phyloP scores from a whole-genome alignment of 2,888 invertebrate genomes.

The Pollenia amentaria region DNA sequence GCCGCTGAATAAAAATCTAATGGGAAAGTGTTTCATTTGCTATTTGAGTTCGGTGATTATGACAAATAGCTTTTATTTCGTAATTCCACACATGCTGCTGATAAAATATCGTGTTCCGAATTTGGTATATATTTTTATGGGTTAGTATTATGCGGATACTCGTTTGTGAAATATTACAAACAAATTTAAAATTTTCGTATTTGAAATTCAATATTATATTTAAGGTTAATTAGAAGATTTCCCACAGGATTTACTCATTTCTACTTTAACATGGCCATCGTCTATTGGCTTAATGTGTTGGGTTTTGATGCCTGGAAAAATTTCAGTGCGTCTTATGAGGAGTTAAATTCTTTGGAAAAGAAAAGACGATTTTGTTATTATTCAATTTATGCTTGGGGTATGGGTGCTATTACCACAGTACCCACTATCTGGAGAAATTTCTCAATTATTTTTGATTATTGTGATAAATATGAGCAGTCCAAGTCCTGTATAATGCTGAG shows the following conservation, averaged over 20 bases:
- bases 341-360: conserved; percentile 2
- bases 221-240: not conserved
- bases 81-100: conserved; percentile 35
- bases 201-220: not conserved
- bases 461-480: conserved; percentile 16
- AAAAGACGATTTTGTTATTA: conserved; percentile 37
- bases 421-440: conserved; percentile 34
- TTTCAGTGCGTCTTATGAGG: conserved; percentile 13
- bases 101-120: conserved; percentile 27
- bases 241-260: conserved; percentile 27
- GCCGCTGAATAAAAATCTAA: conserved; percentile 22
- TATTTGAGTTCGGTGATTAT: conserved; percentile 36
- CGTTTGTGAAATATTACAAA: too few species aligned
- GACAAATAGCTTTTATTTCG: conserved; percentile 22
- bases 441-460: not conserved
- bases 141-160: conserved; percentile 13
- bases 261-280: conserved; percentile 40
- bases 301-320: conserved; percentile 64
- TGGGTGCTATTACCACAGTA: conserved; percentile 1
- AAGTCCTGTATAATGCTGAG: conserved; percentile 38
- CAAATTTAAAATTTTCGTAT: too few species aligned
- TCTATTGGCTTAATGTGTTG: conserved; percentile 53
- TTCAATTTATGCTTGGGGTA: conserved; percentile 55
- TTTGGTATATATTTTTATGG: conserved; percentile 14
- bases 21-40: conserved; percentile 49